Base-by-base conservation (phyloP, 2,888 invertebrate species). In the Galeopsomyia nigrocyanea region DNA sequence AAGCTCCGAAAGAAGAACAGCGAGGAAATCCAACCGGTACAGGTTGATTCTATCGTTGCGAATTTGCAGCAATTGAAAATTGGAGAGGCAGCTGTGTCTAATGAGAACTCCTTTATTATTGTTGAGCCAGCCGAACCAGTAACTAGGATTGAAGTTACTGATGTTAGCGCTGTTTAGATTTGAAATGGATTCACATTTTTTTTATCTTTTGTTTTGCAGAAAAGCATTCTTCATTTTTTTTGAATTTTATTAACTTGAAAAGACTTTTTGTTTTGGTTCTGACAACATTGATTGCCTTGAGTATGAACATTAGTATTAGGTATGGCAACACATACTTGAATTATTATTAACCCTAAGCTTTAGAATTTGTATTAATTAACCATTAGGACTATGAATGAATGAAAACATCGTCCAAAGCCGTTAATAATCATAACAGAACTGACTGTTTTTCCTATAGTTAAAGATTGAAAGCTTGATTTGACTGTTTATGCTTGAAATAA, bases 121-220 rank as follows among this genome's bases (percentile, higher is more conserved):
- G 84, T 84, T 51, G 88, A 89, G 77, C 87, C 88, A n/a, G 87
- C 88, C 76, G 88, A 89, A 76, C 88, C 89, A 13, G 87, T 88
- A 65, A 88, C 87, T 7, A 83, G 88, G 82, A 88, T 89, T 76
- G 88, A 89, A 79, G 88, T 88, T 31, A 88, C 88, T 3, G 87
- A 89, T 71, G 87, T 88, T 70, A 87, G 88, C 60, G 83, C 88
- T 47, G 89, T 89, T 81, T 89, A 84, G 51, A 73, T 26, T 31
- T n/a, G 13, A n/a, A n/a, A 31, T 22, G 9, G 0, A 17, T 53
- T 16, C 13, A 58, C 5, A 26, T 26, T 26, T 3, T 26, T 26
- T 2, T 22, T 62, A 0, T 26, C 21, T 62, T n/a, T 62, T 49
- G 3, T 49, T 49, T 57, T 39, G 39, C 39, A 39, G 10, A 53